These are phyloP conservation scores for Phoeniculus purpureus DNA, from an alignment of 2,797 vertebrate genomes.

Conservation along the genomic window DNA sequence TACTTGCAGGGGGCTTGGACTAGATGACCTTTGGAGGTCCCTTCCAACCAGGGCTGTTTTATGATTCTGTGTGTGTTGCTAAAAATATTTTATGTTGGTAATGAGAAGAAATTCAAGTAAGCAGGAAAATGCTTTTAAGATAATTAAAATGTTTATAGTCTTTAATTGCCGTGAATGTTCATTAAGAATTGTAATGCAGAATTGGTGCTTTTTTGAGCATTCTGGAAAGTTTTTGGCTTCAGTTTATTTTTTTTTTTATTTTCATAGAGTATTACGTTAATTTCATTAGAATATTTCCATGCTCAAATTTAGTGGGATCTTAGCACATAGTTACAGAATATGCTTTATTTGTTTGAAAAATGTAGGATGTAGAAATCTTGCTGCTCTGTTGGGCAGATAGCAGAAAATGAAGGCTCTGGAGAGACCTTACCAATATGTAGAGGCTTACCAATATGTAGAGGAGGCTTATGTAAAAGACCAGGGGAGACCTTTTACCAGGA, in stretches of 20 bases:
- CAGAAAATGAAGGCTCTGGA: background rate
- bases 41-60: no score
- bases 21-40: no score
- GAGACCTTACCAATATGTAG: no score
- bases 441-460: background rate
- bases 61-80: background rate
- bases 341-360: background rate
- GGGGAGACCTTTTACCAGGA: background rate
- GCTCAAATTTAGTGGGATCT: background rate
- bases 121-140: background rate
- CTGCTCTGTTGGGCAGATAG: fast-evolving
- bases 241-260: background rate
- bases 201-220: background rate
- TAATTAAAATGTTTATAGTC: background rate
- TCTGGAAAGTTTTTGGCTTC: background rate
- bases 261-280: background rate
- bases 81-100: background rate
- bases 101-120: background rate
- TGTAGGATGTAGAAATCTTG: background rate
- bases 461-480: background rate
- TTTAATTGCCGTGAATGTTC: background rate
- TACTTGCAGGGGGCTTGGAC: no score
- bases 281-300: background rate
- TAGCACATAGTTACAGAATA: background rate
- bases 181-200: background rate